Conservation (phyloP, 2,888 invertebrate species). For the Campaea margaritaria region DNA sequence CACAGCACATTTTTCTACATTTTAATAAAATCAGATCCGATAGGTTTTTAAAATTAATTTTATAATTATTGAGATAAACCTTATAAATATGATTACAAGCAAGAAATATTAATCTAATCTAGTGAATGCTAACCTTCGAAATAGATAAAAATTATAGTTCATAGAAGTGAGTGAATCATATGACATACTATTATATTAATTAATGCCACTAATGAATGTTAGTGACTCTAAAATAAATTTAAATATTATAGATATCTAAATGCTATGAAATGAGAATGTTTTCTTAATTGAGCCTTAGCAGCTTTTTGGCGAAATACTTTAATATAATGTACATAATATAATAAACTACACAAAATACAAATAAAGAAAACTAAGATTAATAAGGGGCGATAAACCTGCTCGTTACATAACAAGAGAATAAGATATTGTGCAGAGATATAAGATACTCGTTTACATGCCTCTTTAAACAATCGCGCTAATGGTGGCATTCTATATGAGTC, state of each 20-base stretch:
- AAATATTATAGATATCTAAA: not conserved
- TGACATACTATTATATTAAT: too few species aligned
- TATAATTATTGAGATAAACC: too few species aligned
- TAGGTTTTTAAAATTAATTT: too few species aligned
- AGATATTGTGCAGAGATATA: not conserved
- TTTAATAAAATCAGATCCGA: too few species aligned
- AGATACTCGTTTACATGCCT: not conserved
- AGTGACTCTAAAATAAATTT: not conserved
- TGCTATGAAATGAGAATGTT: not conserved
- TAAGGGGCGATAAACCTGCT: not conserved
- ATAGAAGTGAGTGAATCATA: too few species aligned
- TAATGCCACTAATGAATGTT: too few species aligned
- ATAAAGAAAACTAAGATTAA: not conserved
- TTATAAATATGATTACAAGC: not conserved
- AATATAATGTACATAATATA: not conserved
- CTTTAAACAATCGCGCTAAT: not conserved
- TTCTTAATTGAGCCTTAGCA: not conserved
- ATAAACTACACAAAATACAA: not conserved
- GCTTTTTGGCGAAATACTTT: too few species aligned
- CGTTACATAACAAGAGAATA: not conserved
- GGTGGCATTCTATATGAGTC: not conserved
- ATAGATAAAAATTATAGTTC: too few species aligned
- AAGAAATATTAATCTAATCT: constrained; percentile 1
- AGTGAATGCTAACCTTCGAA: constrained; percentile 3
- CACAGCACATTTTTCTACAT: not conserved